A percentile compares a stretch with the other conserved stretches of the same genome.
Evolutionary conservation across 2,113 vertebrate genomes (phyloP).

Genomic region (Perognathus longimembris): DNA sequence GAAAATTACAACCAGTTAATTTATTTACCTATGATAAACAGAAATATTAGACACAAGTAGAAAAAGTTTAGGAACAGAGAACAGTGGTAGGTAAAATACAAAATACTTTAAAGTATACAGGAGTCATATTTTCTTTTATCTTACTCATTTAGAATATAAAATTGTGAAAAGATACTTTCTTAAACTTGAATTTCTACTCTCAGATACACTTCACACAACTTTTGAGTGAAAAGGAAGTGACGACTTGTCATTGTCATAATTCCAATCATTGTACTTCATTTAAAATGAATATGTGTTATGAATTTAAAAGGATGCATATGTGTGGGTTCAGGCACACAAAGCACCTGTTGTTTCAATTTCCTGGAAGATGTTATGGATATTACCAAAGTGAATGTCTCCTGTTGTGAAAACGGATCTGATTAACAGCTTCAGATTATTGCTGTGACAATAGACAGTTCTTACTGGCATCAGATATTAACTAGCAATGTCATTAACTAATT

Average conservation of each 20-base stretch:
- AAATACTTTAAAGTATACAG: not conserved
- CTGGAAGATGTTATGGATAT: not conserved
- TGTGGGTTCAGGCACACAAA: not conserved
- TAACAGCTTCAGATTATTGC: slow-evolving; percentile 6
- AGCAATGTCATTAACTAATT: not conserved
- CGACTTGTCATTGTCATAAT: not conserved
- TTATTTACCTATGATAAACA: not conserved
- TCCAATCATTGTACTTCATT: not conserved
- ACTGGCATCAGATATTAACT: not conserved
- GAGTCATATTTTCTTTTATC: slow-evolving; percentile 1
- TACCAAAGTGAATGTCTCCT: not conserved
- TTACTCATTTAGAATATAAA: not conserved
- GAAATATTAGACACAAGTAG: not conserved
- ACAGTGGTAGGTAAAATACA: not conserved
- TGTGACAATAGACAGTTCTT: not conserved
- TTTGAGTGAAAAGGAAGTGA: slow-evolving; percentile 11
- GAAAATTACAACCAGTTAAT: not conserved
- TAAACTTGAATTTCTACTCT: not conserved
- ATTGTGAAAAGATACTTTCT: not conserved
- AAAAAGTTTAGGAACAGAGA: not conserved
- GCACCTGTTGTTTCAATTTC: not conserved
- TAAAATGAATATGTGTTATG: not conserved
- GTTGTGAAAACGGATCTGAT: not conserved
- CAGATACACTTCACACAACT: not conserved
- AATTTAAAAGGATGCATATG: not conserved